A percentile compares a stretch with the other conserved stretches of the same genome.
phyloP scores from a whole-genome alignment of 2,797 vertebrate genomes.

The Alouatta caraya region DNA sequence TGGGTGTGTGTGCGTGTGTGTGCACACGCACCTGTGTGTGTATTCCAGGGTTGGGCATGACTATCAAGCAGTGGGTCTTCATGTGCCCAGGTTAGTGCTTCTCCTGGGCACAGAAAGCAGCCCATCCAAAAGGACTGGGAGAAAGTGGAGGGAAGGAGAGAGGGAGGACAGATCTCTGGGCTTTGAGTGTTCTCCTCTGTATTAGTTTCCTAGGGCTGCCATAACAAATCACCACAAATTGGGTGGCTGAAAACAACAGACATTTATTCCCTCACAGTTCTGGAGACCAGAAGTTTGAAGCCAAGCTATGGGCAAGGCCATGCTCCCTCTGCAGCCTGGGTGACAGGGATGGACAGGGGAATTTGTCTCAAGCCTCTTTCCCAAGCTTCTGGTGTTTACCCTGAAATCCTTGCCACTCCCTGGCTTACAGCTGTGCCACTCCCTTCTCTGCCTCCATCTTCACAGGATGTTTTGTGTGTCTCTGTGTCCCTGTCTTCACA shows the following conservation, averaged over 20 bases:
- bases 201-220: not conserved
- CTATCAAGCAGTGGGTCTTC: not conserved
- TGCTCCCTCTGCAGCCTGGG: not conserved
- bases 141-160: not conserved
- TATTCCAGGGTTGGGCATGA: not conserved
- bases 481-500: not conserved
- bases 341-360: not conserved
- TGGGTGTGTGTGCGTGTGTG: not conserved
- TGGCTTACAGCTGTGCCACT: not conserved
- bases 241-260: not conserved
- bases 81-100: not conserved
- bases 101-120: not conserved
- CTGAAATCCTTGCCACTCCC: too few relatives aligned
- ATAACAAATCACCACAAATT: not conserved
- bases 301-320: not conserved
- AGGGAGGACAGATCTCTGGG: not conserved
- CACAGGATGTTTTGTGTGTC: not conserved
- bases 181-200: not conserved
- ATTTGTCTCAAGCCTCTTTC: not conserved
- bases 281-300: not conserved
- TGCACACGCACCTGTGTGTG: not conserved
- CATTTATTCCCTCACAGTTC: not conserved
- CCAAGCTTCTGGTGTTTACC: not conserved
- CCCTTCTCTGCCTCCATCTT: not conserved
- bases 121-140: not conserved